A percentile compares a stretch with the other conserved stretches of the same genome.
Conservation (phyloP, 1,140 invertebrate genomes). For the Philotrypesis tridentata region DNA sequence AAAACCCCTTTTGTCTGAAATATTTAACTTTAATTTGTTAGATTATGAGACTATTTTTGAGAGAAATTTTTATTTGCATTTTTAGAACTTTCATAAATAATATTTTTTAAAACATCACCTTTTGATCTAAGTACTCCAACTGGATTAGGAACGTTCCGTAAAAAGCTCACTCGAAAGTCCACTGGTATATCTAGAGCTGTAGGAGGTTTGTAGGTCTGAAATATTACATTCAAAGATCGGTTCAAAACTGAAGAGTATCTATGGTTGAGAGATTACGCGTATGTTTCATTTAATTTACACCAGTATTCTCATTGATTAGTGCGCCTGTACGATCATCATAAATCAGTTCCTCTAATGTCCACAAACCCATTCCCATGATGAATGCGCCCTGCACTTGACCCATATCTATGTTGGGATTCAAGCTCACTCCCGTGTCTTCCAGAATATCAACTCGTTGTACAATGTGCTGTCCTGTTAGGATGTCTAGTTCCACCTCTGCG, state of each 20-base stretch:
- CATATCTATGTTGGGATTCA: constrained; percentile 86
- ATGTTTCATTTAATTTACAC: neutral
- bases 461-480: constrained; percentile 82
- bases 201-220: constrained; percentile 82
- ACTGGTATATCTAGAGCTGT: constrained; percentile 88
- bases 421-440: constrained; percentile 84
- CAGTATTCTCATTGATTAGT: constrained; percentile 77
- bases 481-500: constrained; percentile 83
- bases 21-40: no score
- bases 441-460: constrained; percentile 82
- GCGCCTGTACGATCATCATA: constrained; percentile 80
- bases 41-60: no score
- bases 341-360: constrained; percentile 83
- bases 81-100: no score
- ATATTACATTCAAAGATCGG: no score
- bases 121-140: constrained; percentile 85
- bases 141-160: constrained; percentile 81
- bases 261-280: neutral
- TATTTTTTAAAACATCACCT: constrained; percentile 72
- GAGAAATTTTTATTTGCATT: no score
- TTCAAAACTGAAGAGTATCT: no score
- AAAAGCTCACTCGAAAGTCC: constrained; percentile 85
- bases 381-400: constrained; percentile 92
- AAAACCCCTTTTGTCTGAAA: no score
- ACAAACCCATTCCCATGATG: constrained; percentile 90